Evolutionary conservation across 2,797 vertebrate species (phyloP).

Genomic region (Aeoliscus strigatus): DNA sequence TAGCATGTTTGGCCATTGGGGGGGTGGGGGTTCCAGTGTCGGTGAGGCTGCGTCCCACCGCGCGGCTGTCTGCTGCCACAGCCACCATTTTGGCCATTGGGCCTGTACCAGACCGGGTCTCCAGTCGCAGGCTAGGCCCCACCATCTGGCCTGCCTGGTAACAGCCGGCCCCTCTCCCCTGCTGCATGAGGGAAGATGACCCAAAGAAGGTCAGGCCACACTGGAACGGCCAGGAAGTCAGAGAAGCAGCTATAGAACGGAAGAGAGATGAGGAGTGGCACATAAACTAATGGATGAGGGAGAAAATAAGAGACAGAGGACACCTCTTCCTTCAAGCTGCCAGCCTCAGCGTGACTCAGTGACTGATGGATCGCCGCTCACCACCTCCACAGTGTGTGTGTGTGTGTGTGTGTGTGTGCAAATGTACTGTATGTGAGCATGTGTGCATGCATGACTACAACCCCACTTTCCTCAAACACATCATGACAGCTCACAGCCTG

Average conservation of each 20-base stretch:
- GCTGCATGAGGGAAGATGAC: slow-evolving; percentile 50
- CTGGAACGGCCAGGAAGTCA: slow-evolving; percentile 27
- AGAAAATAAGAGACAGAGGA: slow-evolving; percentile 56
- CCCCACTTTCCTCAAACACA: slow-evolving; percentile 57
- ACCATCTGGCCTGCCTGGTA: slow-evolving; percentile 64
- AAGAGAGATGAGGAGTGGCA: slow-evolving; percentile 28
- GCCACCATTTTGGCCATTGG: slow-evolving; percentile 52
- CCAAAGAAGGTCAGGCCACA: slow-evolving; percentile 57
- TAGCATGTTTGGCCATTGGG: slow-evolving; percentile 36
- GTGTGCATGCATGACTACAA: slow-evolving; percentile 53
- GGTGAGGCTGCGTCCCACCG: slow-evolving; percentile 49
- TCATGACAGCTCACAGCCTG: slow-evolving; percentile 70
- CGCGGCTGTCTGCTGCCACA: slow-evolving; percentile 59
- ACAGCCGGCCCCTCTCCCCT: slow-evolving; percentile 53
- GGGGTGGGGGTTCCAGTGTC: slow-evolving; percentile 15
- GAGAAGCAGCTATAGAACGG: slow-evolving; percentile 3
- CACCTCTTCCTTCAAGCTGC: slow-evolving; percentile 55
- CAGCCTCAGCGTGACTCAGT: slow-evolving; percentile 49
- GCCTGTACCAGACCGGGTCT: slow-evolving; percentile 33
- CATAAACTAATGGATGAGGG: slow-evolving; percentile 53
- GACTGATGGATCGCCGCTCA: slow-evolving; percentile 55
- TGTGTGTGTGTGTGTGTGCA: slow-evolving; percentile 6
- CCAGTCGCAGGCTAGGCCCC: slow-evolving; percentile 45
- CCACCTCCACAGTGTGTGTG: slow-evolving; percentile 12
- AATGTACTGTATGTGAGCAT: slow-evolving; percentile 29